Conservation (phyloP, 1,140 invertebrate genomes). For the Brachionus rotundiformis region DNA sequence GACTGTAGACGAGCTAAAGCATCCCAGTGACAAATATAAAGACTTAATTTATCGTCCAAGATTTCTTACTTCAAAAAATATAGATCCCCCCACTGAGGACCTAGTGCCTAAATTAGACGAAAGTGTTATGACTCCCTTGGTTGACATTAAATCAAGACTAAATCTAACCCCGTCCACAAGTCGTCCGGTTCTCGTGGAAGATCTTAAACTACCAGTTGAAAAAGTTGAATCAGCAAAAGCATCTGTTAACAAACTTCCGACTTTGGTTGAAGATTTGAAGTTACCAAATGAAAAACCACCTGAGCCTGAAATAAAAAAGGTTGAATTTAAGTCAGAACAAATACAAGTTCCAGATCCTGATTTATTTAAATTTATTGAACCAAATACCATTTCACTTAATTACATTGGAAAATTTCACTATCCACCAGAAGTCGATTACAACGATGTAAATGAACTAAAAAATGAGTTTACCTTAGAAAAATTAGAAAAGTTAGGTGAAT, state of each 20-base stretch:
- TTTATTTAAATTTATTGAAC: neutral
- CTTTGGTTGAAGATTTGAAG: slow-evolving; percentile 23
- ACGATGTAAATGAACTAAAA: neutral
- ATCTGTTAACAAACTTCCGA: neutral
- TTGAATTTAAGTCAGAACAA: neutral
- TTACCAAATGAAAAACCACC: neutral
- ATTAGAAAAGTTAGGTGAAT: neutral
- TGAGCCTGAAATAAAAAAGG: neutral
- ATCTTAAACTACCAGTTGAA: slow-evolving; percentile 38
- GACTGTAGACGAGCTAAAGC: slow-evolving; percentile 32
- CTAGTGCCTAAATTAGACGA: slow-evolving; percentile 35
- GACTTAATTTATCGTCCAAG: slow-evolving; percentile 28
- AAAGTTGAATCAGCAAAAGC: neutral
- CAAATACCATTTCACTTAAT: neutral
- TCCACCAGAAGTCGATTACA: slow-evolving; percentile 28
- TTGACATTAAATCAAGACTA: slow-evolving; percentile 8
- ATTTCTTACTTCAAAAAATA: slow-evolving; percentile 33
- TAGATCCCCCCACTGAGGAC: slow-evolving; percentile 24
- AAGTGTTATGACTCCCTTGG: neutral
- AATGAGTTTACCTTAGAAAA: neutral
- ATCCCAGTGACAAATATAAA: slow-evolving; percentile 52
- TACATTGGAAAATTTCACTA: slow-evolving; percentile 51
- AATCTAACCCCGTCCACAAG: neutral
- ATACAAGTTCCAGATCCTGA: neutral
- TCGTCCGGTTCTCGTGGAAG: neutral